Conservation (phyloP, 2,113 vertebrate genomes). For the Nettapus auritus region DNA sequence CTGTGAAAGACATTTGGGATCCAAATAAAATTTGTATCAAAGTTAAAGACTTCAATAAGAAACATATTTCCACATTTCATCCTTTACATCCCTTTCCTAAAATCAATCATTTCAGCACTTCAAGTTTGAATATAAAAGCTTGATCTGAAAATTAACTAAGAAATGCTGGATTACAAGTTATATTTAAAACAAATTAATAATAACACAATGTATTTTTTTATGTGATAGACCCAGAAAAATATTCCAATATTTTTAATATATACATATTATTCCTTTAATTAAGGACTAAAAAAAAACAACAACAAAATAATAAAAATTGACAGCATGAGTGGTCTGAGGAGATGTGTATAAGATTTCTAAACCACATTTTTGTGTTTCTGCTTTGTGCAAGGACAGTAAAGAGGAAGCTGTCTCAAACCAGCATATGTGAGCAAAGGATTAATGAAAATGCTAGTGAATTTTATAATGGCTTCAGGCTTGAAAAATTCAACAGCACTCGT, state of each 20-base stretch:
- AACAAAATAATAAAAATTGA: background rate
- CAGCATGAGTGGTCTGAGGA: background rate
- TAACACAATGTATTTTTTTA: background rate
- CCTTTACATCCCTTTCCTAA: background rate
- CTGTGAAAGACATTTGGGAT: background rate
- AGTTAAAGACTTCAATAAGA: background rate
- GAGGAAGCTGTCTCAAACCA: background rate
- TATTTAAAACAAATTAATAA: background rate
- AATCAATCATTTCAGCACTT: background rate
- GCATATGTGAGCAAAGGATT: background rate
- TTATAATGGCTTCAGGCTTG: constrained; percentile 9
- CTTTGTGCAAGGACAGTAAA: background rate
- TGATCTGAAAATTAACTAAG: background rate
- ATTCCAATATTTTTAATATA: background rate
- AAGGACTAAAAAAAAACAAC: background rate
- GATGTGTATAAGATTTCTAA: background rate
- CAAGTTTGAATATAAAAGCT: background rate
- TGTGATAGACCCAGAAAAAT: background rate
- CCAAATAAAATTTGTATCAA: background rate
- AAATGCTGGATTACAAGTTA: background rate
- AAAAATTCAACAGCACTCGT: background rate
- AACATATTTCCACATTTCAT: background rate
- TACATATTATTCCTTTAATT: background rate
- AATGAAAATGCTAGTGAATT: constrained; percentile 26
- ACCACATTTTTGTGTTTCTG: background rate